These are phyloP conservation scores for Eutolmus rufibarbis DNA, from an alignment of 2,888 invertebrate genomes.

Conservation along the genomic window DNA sequence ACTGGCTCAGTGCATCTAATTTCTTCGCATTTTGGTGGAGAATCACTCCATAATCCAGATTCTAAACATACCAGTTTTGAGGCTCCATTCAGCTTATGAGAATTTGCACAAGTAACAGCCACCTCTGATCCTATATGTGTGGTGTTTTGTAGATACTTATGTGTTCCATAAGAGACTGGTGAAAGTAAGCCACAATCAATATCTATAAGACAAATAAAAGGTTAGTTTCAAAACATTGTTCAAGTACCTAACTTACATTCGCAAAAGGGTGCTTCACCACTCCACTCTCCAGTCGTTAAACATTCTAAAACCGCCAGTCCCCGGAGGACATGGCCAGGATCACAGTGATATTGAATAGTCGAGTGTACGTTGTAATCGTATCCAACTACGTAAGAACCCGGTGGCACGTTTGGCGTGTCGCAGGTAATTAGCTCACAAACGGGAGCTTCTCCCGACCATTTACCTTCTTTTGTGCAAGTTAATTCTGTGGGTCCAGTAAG, in stretches of 20 bases:
- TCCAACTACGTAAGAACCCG: constrained; percentile 86
- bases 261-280: constrained; percentile 79
- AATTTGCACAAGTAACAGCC: constrained; percentile 78
- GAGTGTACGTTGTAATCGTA: constrained; percentile 91
- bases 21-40: constrained; percentile 88
- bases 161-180: constrained; percentile 78
- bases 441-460: constrained; percentile 86
- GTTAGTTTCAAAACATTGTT: neutral
- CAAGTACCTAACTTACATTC: constrained; percentile 72
- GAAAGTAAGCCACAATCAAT: constrained; percentile 88
- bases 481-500: constrained; percentile 74
- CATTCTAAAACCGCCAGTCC: constrained; percentile 78
- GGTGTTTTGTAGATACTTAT: constrained; percentile 77
- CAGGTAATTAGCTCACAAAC: constrained; percentile 88
- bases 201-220: constrained; percentile 66
- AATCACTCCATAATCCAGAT: constrained; percentile 83
- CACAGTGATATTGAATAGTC: constrained; percentile 86
- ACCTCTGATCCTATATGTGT: constrained; percentile 84
- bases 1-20: constrained; percentile 86
- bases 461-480: constrained; percentile 81
- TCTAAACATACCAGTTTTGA: constrained; percentile 76
- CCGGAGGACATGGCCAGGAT: constrained; percentile 79
- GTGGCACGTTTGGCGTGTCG: constrained; percentile 83
- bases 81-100: constrained; percentile 80
- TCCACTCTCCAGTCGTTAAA: constrained; percentile 83